Conservation (phyloP, 2,888 invertebrate genomes). For the Tolmerus cingulatus region DNA sequence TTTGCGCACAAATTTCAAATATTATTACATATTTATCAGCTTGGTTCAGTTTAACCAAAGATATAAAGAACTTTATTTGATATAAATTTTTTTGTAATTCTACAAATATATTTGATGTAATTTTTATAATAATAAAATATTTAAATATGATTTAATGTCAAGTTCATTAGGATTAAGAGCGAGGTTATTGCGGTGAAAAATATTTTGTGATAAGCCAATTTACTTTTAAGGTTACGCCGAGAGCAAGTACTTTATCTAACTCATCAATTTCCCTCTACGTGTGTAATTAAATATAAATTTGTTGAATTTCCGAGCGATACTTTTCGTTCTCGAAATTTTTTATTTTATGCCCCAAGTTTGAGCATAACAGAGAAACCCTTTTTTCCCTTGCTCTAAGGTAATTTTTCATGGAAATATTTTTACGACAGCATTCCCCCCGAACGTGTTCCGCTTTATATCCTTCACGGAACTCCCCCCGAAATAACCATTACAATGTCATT, state of each 20-base stretch:
- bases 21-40: too few relatives aligned
- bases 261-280: not conserved
- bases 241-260: not conserved
- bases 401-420: not conserved
- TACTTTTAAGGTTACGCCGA: not conserved
- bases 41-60: too few relatives aligned
- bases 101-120: too few relatives aligned
- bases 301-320: not conserved
- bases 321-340: not conserved
- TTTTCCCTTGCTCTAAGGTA: not conserved
- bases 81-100: too few relatives aligned
- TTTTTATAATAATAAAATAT: not conserved
- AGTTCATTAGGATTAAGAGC: not conserved
- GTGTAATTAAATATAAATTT: not conserved
- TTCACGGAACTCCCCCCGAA: not conserved
- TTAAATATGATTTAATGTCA: not conserved
- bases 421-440: not conserved
- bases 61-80: too few relatives aligned
- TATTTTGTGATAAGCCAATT: not conserved
- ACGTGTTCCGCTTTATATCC: not conserved
- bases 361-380: not conserved
- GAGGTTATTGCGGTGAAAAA: not conserved
- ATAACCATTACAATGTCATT: conserved; percentile 17
- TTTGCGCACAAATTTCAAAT: too few relatives aligned
- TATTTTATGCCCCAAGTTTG: not conserved